These are phyloP conservation scores for Netelia fuscicornis DNA, from an alignment of 2,888 invertebrate species.

Conservation along the genomic window DNA sequence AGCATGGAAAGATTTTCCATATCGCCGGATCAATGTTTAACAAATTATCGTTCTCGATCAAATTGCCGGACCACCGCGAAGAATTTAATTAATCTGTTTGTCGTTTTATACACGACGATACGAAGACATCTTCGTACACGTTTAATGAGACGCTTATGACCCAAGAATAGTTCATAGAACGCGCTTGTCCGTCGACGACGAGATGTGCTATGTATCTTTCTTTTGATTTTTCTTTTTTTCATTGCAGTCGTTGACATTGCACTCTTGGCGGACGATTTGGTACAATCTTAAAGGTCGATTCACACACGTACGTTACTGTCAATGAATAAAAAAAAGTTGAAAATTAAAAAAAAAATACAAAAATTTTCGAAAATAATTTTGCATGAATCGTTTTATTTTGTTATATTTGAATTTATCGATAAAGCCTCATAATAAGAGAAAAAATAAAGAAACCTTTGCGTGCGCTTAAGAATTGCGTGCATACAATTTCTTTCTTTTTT, in stretches of 20 bases:
- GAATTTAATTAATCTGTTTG: conserved; percentile 77
- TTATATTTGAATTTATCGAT: no score
- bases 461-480: no score
- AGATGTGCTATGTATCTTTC: not conserved
- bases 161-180: conserved; percentile 51
- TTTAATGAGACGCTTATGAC: conserved; percentile 62
- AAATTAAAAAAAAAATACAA: not conserved
- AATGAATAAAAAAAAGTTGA: not conserved
- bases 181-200: not conserved
- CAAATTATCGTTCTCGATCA: conserved; percentile 38
- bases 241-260: not conserved
- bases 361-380: no score
- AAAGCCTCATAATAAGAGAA: no score
- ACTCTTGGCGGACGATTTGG: conserved; percentile 28
- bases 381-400: no score
- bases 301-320: conserved; percentile 22
- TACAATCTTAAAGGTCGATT: conserved; percentile 43
- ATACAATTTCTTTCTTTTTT: conserved; percentile 9
- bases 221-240: not conserved
- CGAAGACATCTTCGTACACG: not conserved
- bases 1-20: no score
- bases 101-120: conserved; percentile 67
- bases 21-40: conserved; percentile 17
- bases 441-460: no score
- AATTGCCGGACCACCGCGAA: conserved; percentile 54